These are phyloP conservation scores for Conopomorpha cramerella DNA, from an alignment of 1,140 invertebrate genomes.

Conservation along the genomic window DNA sequence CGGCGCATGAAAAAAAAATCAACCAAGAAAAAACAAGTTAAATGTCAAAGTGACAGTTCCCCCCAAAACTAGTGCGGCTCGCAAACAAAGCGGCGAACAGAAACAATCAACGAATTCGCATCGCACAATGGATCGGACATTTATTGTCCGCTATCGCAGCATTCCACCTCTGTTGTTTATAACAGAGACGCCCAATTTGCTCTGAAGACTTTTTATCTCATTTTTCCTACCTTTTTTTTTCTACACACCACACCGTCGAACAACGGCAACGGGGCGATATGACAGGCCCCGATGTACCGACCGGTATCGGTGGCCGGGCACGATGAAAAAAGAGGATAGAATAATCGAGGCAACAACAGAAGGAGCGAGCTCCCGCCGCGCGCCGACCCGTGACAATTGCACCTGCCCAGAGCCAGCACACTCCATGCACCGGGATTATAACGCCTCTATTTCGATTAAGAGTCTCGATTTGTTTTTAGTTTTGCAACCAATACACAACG, in stretches of 20 bases:
- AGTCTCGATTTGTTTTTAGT: slow-evolving; percentile 21
- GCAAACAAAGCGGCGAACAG: slow-evolving; percentile 19
- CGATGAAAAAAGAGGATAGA: slow-evolving; percentile 43
- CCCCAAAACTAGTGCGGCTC: slow-evolving; percentile 27
- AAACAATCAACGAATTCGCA: slow-evolving; percentile 53
- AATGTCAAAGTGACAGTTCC: slow-evolving; percentile 24
- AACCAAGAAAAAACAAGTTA: no score
- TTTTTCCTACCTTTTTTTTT: slow-evolving; percentile 30
- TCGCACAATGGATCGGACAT: slow-evolving; percentile 43
- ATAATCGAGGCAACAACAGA: slow-evolving; percentile 47
- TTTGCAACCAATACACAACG: no score
- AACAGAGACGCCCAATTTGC: slow-evolving; percentile 57
- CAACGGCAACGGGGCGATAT: slow-evolving; percentile 54
- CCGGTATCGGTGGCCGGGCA: slow-evolving; percentile 36
- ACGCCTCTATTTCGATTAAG: slow-evolving; percentile 37
- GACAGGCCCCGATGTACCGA: slow-evolving; percentile 40
- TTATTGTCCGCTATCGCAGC: slow-evolving; percentile 53
- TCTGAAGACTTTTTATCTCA: slow-evolving; percentile 50
- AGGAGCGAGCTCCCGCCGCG: slow-evolving; percentile 19
- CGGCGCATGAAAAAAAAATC: slow-evolving; percentile 12
- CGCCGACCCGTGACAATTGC: slow-evolving; percentile 48
- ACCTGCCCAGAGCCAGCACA: slow-evolving; percentile 34
- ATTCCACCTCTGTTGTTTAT: slow-evolving; percentile 55
- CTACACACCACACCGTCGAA: slow-evolving; percentile 27
- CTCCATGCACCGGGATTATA: slow-evolving; percentile 51